Percentiles rank a stretch among this genome's conserved stretches.
Conservation (phyloP, 2,797 vertebrate genomes). For the Brachyrhaphis roseni region DNA sequence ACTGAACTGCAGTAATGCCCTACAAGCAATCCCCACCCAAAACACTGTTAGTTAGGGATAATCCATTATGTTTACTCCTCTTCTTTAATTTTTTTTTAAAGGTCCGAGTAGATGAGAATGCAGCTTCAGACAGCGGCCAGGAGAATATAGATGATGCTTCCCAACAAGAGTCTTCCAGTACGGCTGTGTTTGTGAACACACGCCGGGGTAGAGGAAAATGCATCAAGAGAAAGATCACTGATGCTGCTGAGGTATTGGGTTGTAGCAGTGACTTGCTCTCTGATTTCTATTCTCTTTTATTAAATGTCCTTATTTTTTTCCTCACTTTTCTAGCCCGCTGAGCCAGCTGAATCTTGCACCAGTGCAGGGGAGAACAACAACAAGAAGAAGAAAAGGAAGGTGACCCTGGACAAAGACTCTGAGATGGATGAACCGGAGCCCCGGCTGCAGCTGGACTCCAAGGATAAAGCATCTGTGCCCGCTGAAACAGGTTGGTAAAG, state of each 20-base stretch:
- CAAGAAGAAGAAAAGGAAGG: slow-evolving; percentile 65
- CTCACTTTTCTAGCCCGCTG: slow-evolving; percentile 22
- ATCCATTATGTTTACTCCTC: neutral
- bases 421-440: slow-evolving; percentile 13
- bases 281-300: neutral
- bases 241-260: slow-evolving; percentile 53
- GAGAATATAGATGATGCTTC: neutral
- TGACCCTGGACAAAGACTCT: slow-evolving; percentile 39
- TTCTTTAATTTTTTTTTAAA: slow-evolving; percentile 51
- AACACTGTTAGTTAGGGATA: neutral
- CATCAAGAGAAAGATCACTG: slow-evolving; percentile 62
- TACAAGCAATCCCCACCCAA: neutral
- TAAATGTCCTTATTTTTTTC: neutral
- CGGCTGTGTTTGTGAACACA: slow-evolving; percentile 76
- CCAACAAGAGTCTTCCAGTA: slow-evolving; percentile 17
- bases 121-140: neutral
- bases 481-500: slow-evolving; percentile 38
- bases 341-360: slow-evolving; percentile 4
- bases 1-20: rapidly evolving
- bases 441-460: slow-evolving; percentile 5
- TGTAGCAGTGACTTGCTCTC: neutral
- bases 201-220: slow-evolving; percentile 66
- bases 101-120: slow-evolving; percentile 22
- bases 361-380: slow-evolving; percentile 41
- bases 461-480: slow-evolving; percentile 24